A percentile compares a stretch with the other conserved stretches of the same genome.
Evolutionary conservation across 2,113 vertebrate genomes (phyloP).

Genomic region (Cynocephalus volans): DNA sequence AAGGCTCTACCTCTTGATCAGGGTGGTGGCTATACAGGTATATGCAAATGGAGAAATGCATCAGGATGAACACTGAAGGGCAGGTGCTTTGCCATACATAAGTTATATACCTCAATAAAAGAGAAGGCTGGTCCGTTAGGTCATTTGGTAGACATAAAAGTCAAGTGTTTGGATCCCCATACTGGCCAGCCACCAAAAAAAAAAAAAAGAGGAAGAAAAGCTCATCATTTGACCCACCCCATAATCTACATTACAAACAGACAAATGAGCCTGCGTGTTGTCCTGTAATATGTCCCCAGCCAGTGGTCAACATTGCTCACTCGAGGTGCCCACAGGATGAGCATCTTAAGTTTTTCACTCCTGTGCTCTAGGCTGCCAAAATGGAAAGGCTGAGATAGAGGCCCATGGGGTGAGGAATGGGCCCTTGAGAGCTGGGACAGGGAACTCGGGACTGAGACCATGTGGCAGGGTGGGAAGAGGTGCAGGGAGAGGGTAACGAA

Average conservation of each 20-base stretch:
- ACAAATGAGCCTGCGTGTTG: background rate
- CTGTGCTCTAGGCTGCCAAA: background rate
- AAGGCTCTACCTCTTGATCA: background rate
- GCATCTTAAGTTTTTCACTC: background rate
- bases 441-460: constrained; percentile 73
- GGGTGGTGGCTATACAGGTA: background rate
- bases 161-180: no score
- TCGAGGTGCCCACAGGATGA: background rate
- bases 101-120: background rate
- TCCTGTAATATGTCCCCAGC: background rate
- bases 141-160: no score
- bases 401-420: constrained; percentile 78
- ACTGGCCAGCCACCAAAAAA: no score
- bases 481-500: background rate
- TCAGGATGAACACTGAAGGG: background rate
- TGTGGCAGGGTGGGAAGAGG: background rate
- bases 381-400: background rate
- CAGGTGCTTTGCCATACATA: background rate
- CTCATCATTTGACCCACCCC: background rate
- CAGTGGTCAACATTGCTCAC: background rate
- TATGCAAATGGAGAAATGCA: background rate
- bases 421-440: constrained; percentile 91
- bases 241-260: background rate
- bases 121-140: no score
- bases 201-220: background rate